Conservation (phyloP, 35 echinoderm and acorn worm species). For the Holothuria glaberrima region DNA sequence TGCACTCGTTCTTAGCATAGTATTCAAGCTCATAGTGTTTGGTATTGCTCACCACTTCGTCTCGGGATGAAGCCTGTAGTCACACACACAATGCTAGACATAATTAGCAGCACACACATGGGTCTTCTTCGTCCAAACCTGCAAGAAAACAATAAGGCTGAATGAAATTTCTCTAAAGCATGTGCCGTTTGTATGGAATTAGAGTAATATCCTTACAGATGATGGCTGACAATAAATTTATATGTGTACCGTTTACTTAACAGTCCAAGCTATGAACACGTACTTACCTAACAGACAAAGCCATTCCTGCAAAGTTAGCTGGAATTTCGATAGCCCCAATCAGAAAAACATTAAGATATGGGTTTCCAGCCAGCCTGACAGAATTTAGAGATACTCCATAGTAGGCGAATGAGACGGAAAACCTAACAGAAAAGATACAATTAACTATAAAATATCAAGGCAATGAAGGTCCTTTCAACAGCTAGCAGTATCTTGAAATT, state of each 20-base stretch:
- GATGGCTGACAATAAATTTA: too few relatives aligned
- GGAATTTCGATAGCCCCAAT: slow-evolving; percentile 42
- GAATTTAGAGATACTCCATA: slow-evolving; percentile 36
- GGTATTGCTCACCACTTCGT: not conserved
- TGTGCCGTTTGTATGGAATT: too few relatives aligned
- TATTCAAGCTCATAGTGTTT: too few relatives aligned
- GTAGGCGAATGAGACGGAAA: slow-evolving; percentile 16
- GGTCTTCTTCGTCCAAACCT: slow-evolving; percentile 40
- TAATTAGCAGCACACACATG: slow-evolving; percentile 13
- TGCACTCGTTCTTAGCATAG: too few relatives aligned
- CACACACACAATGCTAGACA: slow-evolving; percentile 21
- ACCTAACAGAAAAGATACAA: not conserved
- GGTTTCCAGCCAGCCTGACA: slow-evolving; percentile 10
- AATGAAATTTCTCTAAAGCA: too few relatives aligned
- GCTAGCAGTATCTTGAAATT: too few relatives aligned
- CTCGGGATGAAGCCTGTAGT: slow-evolving; percentile 31
- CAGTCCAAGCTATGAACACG: not conserved
- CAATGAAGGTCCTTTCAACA: too few relatives aligned
- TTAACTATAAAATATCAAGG: too few relatives aligned
- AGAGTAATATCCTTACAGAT: too few relatives aligned
- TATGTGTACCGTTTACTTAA: too few relatives aligned
- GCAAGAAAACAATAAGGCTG: not conserved
- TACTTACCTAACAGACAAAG: not conserved
- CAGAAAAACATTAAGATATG: slow-evolving; percentile 44
- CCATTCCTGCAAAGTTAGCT: not conserved